Evolutionary conservation across 2,113 vertebrate genomes (phyloP), one percentile per base, ranked within the genome.

Genomic region (Pardalotus punctatus): DNA sequence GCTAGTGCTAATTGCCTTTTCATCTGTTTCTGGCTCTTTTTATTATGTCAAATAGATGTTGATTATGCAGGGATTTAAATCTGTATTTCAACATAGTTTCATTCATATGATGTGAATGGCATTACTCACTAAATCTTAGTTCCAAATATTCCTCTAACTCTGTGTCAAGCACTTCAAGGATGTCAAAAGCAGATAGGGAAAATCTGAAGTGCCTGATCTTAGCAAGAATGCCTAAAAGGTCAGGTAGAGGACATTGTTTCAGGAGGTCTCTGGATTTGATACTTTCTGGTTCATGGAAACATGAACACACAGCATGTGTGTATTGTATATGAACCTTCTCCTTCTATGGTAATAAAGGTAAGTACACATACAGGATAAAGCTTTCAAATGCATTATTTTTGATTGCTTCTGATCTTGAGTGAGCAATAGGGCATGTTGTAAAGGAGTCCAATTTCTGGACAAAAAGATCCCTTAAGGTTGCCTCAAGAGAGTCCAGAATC

Each of bases 191-290:
- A 82, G 79, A 90, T 81, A 83, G 0, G 29, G 60, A 61, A 84
- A 86, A 83, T 86, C 45, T 91, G 78, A 83, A 96, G 82, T 93
- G 90, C 92, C 57, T 81, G n/a, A 60, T 86, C 72, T 83, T 86
- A 84, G 82, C 47, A 64, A 56, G 85, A 83, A 53, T 86, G 47
- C 64, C 58, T 70, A 1, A 81, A 93, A 93, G 93, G 88, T 96
- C 82, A 88, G 48, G 70, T 50, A 65, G 81, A 70, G 82, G 90
- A 72, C 69, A 19, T 71, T 83, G 76, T 71, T 93, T 74, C 48
- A 27, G 77, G 65, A 93, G 50, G 16, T 79, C 62, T 79, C 43
- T 69, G 81, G 53, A 65, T 83, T 78, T 72, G 73, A 79, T 79
- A 48, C 35, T 51, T 66, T 47, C 69, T 67, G 35, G 53, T 36